phyloP scores from a whole-genome alignment of 2,797 vertebrate species.

The Micromesistius poutassou region DNA sequence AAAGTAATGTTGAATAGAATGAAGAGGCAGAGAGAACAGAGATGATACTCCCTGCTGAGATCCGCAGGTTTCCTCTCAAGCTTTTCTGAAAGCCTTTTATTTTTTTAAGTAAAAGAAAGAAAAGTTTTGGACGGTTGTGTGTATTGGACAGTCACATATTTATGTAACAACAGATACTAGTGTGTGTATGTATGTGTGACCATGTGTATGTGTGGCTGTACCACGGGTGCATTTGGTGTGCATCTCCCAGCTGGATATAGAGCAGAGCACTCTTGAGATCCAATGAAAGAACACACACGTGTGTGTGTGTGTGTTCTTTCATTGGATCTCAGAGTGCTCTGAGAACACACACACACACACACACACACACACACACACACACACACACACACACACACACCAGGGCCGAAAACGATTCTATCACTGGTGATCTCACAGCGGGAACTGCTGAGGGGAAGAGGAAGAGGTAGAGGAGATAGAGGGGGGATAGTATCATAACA shows the following conservation, averaged over 20 bases:
- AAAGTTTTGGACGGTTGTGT: not conserved
- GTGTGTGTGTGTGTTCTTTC: too few species aligned
- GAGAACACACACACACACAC: not conserved
- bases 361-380: not conserved
- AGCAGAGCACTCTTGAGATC: not conserved
- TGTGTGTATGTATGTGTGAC: not conserved
- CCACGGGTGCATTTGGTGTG: not conserved
- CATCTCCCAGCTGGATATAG: not conserved
- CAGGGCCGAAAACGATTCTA: not conserved
- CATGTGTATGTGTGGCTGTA: not conserved
- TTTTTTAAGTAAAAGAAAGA: not conserved
- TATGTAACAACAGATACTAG: not conserved
- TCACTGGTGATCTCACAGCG: not conserved
- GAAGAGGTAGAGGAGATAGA: not conserved
- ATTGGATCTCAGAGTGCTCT: too few species aligned
- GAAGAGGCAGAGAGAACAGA: not conserved
- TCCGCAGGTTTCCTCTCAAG: not conserved
- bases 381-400: not conserved
- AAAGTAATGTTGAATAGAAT: not conserved
- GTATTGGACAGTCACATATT: not conserved
- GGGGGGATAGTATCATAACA: not conserved
- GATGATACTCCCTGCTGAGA: not conserved
- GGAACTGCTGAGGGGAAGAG: not conserved
- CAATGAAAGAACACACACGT: slow-evolving; percentile 1
- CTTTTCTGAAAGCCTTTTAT: not conserved